phyloP scores from a whole-genome alignment of 2,113 vertebrate species.

The Trogon surrucura region DNA sequence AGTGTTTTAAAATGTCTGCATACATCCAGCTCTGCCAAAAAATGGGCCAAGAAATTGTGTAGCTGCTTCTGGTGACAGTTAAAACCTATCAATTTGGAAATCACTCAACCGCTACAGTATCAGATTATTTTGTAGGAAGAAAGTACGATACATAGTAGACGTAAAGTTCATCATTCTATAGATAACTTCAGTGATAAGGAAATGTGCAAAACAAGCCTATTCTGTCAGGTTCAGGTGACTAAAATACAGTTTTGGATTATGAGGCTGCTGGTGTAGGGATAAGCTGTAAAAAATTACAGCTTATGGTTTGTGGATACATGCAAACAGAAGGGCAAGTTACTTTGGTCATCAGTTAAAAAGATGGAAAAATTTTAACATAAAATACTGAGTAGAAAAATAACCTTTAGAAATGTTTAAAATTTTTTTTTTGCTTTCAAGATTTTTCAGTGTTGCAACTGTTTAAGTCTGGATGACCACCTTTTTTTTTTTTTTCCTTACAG shows the following conservation, averaged over 20 bases:
- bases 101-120: neutral
- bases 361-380: neutral
- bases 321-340: neutral
- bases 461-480: neutral
- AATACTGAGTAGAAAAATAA: neutral
- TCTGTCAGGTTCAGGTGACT: neutral
- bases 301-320: neutral
- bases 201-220: neutral
- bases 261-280: neutral
- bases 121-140: neutral
- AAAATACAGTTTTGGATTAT: neutral
- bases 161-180: neutral
- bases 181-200: neutral
- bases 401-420: neutral
- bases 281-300: neutral
- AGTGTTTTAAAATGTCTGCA: neutral
- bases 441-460: neutral
- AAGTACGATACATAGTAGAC: neutral
- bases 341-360: neutral
- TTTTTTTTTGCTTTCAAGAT: neutral
- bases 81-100: neutral
- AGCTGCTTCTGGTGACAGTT: neutral
- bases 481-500: neutral
- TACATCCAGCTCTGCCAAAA: neutral
- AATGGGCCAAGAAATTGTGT: neutral